Percentiles rank a stretch among this genome's conserved stretches.
These are phyloP conservation scores for Eulacestoma nigropectus DNA, from an alignment of 2,113 vertebrate species.

Conservation along the genomic window DNA sequence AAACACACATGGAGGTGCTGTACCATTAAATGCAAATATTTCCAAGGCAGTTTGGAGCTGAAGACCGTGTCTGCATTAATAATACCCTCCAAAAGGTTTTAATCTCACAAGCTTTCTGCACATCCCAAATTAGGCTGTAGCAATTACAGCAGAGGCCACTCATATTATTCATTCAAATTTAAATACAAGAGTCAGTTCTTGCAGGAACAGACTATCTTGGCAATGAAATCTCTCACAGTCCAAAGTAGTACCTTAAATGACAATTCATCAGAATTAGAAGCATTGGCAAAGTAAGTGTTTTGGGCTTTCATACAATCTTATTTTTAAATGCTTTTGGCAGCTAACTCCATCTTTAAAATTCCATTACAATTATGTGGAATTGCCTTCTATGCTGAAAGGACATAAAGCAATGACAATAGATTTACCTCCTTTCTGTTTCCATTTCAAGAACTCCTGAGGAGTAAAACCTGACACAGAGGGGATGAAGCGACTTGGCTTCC, in stretches of 20 bases:
- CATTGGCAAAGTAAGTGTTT: neutral
- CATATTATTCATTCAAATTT: neutral
- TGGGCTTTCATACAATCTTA: neutral
- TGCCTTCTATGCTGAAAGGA: neutral
- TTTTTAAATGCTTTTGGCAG: neutral
- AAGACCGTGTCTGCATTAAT: neutral
- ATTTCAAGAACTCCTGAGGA: neutral
- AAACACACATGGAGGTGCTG: neutral
- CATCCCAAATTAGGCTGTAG: neutral
- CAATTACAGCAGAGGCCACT: neutral
- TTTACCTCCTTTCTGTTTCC: neutral
- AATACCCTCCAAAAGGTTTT: neutral
- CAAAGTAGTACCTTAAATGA: neutral
- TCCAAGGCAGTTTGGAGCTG: neutral
- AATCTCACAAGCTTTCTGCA: neutral
- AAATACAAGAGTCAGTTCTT: neutral
- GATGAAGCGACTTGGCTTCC: neutral
- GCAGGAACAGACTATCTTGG: neutral
- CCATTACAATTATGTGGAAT: neutral
- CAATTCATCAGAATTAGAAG: neutral
- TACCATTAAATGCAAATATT: neutral
- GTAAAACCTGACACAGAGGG: neutral
- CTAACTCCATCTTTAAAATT: neutral
- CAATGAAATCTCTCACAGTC: neutral
- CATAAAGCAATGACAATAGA: neutral